Conservation (phyloP, 2,888 invertebrate genomes). For the Lasius fuliginosus region DNA sequence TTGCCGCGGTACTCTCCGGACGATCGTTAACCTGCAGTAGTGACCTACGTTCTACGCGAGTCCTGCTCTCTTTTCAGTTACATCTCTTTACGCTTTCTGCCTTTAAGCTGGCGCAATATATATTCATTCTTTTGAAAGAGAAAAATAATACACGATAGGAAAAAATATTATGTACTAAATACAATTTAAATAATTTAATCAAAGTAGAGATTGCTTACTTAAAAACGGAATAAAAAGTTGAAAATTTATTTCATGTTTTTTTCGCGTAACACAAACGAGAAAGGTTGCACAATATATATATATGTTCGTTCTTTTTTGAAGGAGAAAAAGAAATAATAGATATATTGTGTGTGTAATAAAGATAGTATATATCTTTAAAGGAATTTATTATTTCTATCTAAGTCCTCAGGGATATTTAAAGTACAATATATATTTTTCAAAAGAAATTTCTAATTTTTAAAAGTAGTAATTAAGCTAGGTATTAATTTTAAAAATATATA, state of each 20-base stretch:
- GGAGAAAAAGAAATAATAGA: too few relatives aligned
- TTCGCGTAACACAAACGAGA: background rate
- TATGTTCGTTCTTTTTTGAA: too few relatives aligned
- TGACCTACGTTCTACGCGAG: conserved; percentile 34
- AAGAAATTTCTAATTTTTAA: background rate
- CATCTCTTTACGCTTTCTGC: conserved; percentile 23
- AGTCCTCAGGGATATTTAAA: background rate
- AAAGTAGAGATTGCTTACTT: background rate
- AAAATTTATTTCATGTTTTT: conserved; percentile 16
- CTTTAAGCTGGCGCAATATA: background rate
- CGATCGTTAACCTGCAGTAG: conserved; percentile 44
- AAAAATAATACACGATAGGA: background rate
- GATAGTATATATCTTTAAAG: background rate
- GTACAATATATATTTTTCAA: background rate
- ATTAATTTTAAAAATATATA: background rate
- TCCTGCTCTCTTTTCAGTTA: conserved; percentile 36
- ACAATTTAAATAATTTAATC: background rate
- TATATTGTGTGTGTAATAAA: too few relatives aligned
- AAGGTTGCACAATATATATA: background rate
- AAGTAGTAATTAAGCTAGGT: background rate
- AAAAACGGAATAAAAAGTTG: background rate
- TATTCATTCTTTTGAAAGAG: conserved; percentile 1
- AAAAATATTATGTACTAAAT: background rate
- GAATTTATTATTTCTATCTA: background rate
- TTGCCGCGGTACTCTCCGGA: conserved; percentile 43